Percentiles rank a stretch among this genome's conserved stretches.
Conservation (phyloP, 2,797 vertebrate genomes). For the Xiphorhynchus erythropygius region DNA sequence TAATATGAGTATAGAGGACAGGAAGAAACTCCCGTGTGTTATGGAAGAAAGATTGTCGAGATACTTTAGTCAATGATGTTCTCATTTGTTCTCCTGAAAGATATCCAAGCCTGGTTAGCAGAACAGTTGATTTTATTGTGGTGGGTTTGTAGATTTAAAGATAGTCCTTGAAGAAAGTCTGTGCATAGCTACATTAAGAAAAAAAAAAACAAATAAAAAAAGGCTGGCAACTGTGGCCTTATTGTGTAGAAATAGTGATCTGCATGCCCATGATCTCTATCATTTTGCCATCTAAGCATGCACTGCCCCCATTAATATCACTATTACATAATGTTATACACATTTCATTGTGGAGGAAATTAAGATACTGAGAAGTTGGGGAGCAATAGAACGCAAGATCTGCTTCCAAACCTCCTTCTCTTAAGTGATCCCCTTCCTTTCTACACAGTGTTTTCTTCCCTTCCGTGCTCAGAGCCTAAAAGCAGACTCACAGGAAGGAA, state of each 20-base stretch:
- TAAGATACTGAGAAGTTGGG: not conserved
- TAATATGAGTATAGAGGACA: not conserved
- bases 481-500: not conserved
- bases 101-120: not conserved
- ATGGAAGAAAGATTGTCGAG: not conserved
- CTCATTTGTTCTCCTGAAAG: constrained; percentile 1
- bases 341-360: not conserved
- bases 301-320: not conserved
- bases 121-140: constrained; percentile 16
- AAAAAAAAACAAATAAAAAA: not conserved
- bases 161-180: not conserved
- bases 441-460: not conserved
- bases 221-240: not conserved
- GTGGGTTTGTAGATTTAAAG: constrained; percentile 1
- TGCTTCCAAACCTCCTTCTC: not conserved
- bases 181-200: not conserved
- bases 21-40: not conserved
- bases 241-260: not conserved
- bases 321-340: not conserved
- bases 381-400: not conserved
- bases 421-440: not conserved
- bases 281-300: not conserved
- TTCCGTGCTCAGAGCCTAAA: not conserved
- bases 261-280: not conserved
- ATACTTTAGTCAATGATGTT: not conserved